Percentiles rank a stretch among this genome's conserved stretches.
phyloP scores from a whole-genome alignment of 2,888 invertebrate species.

The Platycheirus albimanus region DNA sequence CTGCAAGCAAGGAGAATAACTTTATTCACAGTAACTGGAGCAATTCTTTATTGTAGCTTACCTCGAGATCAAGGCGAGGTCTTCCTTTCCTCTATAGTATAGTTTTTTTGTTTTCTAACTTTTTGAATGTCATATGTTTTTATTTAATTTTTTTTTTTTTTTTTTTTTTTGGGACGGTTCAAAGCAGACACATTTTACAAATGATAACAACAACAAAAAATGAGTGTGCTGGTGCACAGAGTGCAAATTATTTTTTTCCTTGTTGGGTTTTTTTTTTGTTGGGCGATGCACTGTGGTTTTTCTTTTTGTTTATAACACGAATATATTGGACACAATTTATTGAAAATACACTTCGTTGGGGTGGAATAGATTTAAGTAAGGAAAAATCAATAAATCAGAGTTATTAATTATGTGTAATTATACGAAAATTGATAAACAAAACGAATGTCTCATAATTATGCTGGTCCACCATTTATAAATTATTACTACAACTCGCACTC shows the following conservation, averaged over 20 bases:
- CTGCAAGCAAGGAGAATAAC: neutral
- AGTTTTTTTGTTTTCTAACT: constrained; percentile 6
- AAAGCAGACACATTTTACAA: constrained; percentile 39
- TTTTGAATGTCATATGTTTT: constrained; percentile 65
- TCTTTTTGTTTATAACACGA: constrained; percentile 15
- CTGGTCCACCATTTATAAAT: constrained; percentile 71
- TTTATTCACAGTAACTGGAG: constrained; percentile 9
- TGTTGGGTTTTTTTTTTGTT: constrained; percentile 44
- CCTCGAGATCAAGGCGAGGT: constrained; percentile 24
- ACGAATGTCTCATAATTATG: constrained; percentile 57
- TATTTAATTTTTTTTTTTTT: no score
- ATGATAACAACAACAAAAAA: constrained; percentile 71
- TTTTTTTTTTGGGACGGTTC: constrained; percentile 33
- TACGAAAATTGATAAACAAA: constrained; percentile 70
- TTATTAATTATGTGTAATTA: constrained; percentile 59
- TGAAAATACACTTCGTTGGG: constrained; percentile 25
- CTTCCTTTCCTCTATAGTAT: constrained; percentile 10
- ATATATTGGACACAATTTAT: neutral
- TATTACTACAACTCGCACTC: constrained; percentile 64
- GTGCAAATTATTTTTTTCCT: constrained; percentile 54
- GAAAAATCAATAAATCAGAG: constrained; percentile 48
- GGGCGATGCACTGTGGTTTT: constrained; percentile 45
- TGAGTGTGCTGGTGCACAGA: constrained; percentile 46
- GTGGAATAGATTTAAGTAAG: constrained; percentile 19
- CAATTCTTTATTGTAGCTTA: constrained; percentile 30